Evolutionary conservation across 2,113 vertebrate genomes (phyloP).

Genomic region (Climacteris rufus): DNA sequence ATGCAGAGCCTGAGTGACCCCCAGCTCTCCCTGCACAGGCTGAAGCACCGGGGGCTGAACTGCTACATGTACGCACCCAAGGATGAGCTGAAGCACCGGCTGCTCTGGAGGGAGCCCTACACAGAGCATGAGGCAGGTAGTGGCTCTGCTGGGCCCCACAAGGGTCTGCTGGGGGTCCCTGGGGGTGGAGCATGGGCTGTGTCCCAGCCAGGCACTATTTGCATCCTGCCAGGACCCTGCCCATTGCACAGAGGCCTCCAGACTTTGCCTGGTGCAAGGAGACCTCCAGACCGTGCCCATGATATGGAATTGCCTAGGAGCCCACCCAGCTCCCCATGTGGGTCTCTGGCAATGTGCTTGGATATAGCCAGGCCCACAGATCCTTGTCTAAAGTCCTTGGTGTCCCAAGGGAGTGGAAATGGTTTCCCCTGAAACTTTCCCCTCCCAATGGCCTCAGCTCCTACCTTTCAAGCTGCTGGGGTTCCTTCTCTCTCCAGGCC

Average conservation of each 20-base stretch:
- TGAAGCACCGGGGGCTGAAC: constrained; percentile 73
- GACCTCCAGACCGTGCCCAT: neutral
- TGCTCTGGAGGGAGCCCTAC: constrained; percentile 87
- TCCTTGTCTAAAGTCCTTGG: neutral
- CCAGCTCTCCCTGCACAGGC: constrained; percentile 6
- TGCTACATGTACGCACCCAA: constrained; percentile 86
- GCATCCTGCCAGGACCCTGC: neutral
- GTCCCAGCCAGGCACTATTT: neutral
- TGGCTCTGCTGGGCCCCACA: neutral
- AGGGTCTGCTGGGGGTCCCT: neutral
- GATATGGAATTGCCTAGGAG: neutral
- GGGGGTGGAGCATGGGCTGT: neutral
- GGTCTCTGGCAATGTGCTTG: neutral
- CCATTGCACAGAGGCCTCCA: neutral
- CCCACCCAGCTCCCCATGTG: neutral
- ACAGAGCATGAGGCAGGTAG: constrained; percentile 83
- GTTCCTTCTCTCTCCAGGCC: neutral
- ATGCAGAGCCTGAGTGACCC: neutral
- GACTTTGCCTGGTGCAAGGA: neutral
- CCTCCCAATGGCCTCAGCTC: neutral
- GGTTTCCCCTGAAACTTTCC: neutral
- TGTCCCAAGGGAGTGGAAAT: neutral
- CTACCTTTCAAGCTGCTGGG: neutral
- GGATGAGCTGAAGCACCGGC: constrained; percentile 86
- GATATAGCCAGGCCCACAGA: too few species aligned